Base-by-base conservation (phyloP, 1,140 invertebrate species). In the Eubasilissa regina region DNA sequence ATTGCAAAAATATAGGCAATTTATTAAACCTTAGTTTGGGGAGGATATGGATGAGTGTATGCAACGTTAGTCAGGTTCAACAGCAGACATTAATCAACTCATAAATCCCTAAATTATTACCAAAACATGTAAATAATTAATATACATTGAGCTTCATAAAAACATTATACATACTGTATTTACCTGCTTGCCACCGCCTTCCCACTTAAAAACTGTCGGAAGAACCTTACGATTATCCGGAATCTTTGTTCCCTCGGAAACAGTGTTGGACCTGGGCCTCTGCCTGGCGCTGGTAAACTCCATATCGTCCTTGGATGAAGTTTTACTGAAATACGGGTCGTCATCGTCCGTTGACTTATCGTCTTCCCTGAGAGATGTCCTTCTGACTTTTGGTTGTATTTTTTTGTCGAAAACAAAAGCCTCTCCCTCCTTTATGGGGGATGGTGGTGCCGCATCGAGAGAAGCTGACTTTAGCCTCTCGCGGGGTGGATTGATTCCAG, bases 201-300 rank as follows among this genome's bases (percentile, higher is more conserved):
- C 95, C 96, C 96, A 97, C 87, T 98, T 97, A 85, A 99, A 97
- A n/a, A 99, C 97, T 44, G 97, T 98, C 4, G 97, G 97, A 80
- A 98, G 89, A 17, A 95, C 94, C 87, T 94, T 93, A 73, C 89
- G 86, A 64, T 87, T 88, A 77, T 85, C 88, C 72, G 80, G 84
- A 78, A 83, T 84, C 86, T 92, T 90, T 82, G 89, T 92, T 73
- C 91, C 91, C 84, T 93, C 93, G 12, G 93, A 93, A 15, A 94
- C 90, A 48, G 94, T 94, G 80, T 93, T 94, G 15, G 94, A 93
- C 75, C 94, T 89, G 76, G 92, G 93, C 47, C 94, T 87, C 44
- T 90, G 89, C 17, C 84, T 82, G 70, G 86, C 87, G 13, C 85
- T 89, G 88, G 80, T 83, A 77, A 87, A 89, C 44, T 92, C 89